These are phyloP conservation scores for Telenomus remus DNA, from an alignment of 1,140 invertebrate genomes.

Conservation along the genomic window DNA sequence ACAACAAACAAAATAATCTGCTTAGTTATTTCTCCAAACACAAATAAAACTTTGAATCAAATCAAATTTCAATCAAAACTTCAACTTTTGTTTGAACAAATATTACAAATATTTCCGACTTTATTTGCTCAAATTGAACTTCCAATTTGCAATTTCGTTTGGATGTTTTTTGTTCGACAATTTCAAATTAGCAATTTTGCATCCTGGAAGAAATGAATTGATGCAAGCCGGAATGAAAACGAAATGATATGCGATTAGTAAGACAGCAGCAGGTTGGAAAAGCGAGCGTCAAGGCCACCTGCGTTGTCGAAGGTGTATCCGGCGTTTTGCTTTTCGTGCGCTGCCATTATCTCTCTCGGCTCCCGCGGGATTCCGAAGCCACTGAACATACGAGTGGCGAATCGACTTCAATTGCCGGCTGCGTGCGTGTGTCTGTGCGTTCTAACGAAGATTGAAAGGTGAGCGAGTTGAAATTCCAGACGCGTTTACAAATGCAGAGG, in stretches of 20 bases:
- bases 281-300: constrained; percentile 67
- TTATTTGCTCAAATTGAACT: too few species aligned
- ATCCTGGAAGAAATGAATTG: too few species aligned
- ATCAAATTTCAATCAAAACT: too few species aligned
- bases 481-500: constrained; percentile 15
- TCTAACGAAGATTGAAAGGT: constrained; percentile 44
- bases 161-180: too few species aligned
- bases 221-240: background rate
- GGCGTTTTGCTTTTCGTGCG: constrained; percentile 32
- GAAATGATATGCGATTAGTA: constrained; percentile 3
- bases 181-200: too few species aligned
- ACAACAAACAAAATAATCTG: too few species aligned
- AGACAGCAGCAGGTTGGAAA: constrained; percentile 64
- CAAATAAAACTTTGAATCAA: too few species aligned
- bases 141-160: too few species aligned
- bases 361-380: constrained; percentile 30
- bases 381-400: constrained; percentile 22
- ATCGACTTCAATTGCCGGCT: constrained; percentile 32
- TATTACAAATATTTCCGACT: too few species aligned
- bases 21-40: too few species aligned
- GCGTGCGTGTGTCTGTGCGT: constrained; percentile 9
- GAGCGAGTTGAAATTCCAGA: constrained; percentile 46
- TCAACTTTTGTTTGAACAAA: too few species aligned
- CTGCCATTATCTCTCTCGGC: constrained; percentile 32
- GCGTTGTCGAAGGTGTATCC: constrained; percentile 56